Percentiles rank a stretch among this genome's conserved stretches.
Conservation (phyloP, 1,140 invertebrate species). For the Drosophila sucinea region DNA sequence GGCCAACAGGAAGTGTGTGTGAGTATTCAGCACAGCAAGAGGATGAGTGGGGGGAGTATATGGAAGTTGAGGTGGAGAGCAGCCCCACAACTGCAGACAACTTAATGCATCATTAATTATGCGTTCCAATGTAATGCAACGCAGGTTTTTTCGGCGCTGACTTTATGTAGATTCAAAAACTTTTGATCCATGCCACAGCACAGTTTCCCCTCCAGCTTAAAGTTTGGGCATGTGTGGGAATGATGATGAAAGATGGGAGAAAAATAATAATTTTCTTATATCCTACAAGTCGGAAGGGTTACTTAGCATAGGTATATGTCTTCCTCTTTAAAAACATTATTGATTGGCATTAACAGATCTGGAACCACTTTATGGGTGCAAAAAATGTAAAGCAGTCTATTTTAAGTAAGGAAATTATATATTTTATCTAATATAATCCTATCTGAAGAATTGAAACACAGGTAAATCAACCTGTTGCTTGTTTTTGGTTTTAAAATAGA, state of each 20-base stretch:
- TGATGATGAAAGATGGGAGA: background rate
- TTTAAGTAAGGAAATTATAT: too few species aligned
- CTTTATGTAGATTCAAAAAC: constrained; percentile 15
- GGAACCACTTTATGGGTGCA: too few species aligned
- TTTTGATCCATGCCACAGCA: constrained; percentile 6
- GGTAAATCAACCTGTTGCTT: too few species aligned
- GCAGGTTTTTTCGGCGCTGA: background rate
- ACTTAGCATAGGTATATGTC: too few species aligned
- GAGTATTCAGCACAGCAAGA: background rate
- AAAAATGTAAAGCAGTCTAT: too few species aligned
- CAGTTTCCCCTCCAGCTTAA: background rate
- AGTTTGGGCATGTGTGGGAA: background rate
- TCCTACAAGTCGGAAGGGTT: background rate
- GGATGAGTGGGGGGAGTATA: background rate
- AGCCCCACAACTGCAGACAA: constrained; percentile 45
- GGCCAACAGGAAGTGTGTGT: constrained; percentile 1
- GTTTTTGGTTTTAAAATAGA: too few species aligned
- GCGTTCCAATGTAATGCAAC: constrained; percentile 18
- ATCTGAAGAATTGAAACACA: too few species aligned
- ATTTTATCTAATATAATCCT: too few species aligned
- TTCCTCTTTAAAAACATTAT: too few species aligned
- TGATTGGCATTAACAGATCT: too few species aligned
- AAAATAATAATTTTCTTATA: background rate
- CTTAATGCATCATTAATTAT: constrained; percentile 53
- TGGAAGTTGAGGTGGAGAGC: constrained; percentile 4